Base-by-base conservation (phyloP, 1,140 invertebrate species). In the Oreohelix idahoensis region DNA sequence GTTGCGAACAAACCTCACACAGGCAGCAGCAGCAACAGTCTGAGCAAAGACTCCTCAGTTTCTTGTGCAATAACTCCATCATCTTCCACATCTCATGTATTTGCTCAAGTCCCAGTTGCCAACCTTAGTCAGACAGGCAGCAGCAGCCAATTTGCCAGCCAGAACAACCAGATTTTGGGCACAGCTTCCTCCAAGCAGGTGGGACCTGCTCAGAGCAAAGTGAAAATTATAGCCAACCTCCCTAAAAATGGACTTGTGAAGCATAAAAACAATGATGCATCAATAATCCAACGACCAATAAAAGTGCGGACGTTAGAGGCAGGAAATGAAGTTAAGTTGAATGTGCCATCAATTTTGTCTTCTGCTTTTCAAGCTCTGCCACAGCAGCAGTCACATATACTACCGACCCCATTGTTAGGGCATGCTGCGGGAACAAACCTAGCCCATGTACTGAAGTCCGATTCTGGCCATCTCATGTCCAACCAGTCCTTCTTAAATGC, bases 21-120 rank as follows among this genome's bases (percentile, higher is more conserved):
- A 79, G 77, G 77, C 77, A 79, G 77, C 77, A 79, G 77, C 77
- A 79, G 77, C 45, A 79, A 63, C 58, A 36, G 39, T 69, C 29
- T 51, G 49, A 79, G 63, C 53, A 79, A 53, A 36, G 53, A 69
- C 26, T 58, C 39, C 42, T 76, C 42, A 76, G 42, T 66, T 66
- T 35, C 39, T 76, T 51, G 53, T 66, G 77, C 77, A 79, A 79
- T 79, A 79, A 39, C 77, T 66, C 75, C 75, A 74, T n/a, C 69
- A 32, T 39, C 71, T 53, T 69, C 77, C 51, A 36, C 77, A 79
- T 20, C 51, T 66, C 38, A 79, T 35, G 74, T 26, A 35, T 45
- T 76, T 45, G 74, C 45, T 76, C 39, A 76, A 29, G 45, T 36
- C n/a, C 42, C 74, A 20, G 42, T 45, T 45, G 45, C 45, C 45